These are phyloP conservation scores for Cylloceria caligata DNA, from an alignment of 2,888 invertebrate species.

Conservation along the genomic window DNA sequence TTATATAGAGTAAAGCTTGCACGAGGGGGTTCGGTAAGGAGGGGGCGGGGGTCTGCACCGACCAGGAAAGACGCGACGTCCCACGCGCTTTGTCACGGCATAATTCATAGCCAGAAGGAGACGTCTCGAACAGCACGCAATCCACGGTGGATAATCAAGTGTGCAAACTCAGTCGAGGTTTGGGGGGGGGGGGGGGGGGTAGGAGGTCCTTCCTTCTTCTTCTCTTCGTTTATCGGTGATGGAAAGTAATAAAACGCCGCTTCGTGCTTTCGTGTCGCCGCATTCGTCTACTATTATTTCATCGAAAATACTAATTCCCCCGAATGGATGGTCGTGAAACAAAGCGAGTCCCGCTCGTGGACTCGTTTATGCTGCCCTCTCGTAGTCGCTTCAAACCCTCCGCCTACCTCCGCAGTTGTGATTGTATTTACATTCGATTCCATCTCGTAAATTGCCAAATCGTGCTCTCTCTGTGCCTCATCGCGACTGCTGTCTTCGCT, in stretches of 20 bases:
- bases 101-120: conserved; percentile 71
- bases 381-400: conserved; percentile 45
- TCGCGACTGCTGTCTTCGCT: conserved; percentile 17
- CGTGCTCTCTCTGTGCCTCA: conserved; percentile 13
- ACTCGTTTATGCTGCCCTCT: conserved; percentile 9
- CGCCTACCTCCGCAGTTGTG: conserved; percentile 55
- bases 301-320: conserved; percentile 33
- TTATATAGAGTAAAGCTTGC: conserved; percentile 2
- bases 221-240: conserved; percentile 44
- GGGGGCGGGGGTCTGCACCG: no score
- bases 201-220: conserved; percentile 45
- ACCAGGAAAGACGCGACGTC: conserved; percentile 57
- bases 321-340: conserved; percentile 20
- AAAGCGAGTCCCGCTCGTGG: background rate
- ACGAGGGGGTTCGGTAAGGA: background rate
- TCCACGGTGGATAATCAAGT: conserved; percentile 60
- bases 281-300: conserved; percentile 24
- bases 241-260: conserved; percentile 17
- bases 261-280: conserved; percentile 31
- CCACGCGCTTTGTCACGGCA: conserved; percentile 73
- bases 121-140: conserved; percentile 73
- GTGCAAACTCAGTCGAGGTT: conserved; percentile 16
- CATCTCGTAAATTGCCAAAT: conserved; percentile 60
- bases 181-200: background rate
- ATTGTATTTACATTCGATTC: conserved; percentile 61